phyloP scores from a whole-genome alignment of 2,888 invertebrate genomes.

The Antitype chi region DNA sequence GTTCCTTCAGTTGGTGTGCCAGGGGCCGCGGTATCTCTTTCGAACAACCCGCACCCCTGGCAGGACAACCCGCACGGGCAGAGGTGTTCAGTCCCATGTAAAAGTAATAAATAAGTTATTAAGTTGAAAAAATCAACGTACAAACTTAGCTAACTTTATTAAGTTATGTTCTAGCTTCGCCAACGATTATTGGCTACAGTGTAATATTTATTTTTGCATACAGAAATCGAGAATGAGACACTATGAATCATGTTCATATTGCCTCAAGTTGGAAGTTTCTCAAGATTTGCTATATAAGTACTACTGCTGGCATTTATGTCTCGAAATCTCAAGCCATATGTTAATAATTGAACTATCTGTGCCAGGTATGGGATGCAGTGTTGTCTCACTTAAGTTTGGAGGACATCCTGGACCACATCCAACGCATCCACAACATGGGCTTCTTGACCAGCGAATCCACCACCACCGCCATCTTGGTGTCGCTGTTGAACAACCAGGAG shows the following conservation, averaged over 20 bases:
- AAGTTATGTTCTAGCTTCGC: neutral
- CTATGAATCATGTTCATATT: neutral
- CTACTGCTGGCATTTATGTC: neutral
- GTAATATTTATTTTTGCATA: neutral
- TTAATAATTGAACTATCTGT: neutral
- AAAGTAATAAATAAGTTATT: neutral
- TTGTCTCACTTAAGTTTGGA: conserved; percentile 89
- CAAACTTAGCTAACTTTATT: neutral
- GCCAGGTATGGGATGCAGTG: conserved; percentile 92
- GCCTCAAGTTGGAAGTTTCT: neutral
- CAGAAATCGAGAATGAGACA: neutral
- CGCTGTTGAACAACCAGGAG: conserved; percentile 87
- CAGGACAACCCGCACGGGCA: too few relatives aligned
- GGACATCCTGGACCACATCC: conserved; percentile 89
- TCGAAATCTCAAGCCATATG: neutral
- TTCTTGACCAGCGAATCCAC: conserved; percentile 89
- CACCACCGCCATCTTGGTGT: conserved; percentile 88
- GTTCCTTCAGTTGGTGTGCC: too few relatives aligned
- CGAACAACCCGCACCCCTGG: too few relatives aligned
- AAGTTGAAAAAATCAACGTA: neutral
- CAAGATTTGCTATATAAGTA: neutral
- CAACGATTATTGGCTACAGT: neutral
- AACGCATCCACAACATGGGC: conserved; percentile 92
- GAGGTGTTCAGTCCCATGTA: too few relatives aligned
- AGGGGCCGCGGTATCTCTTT: too few relatives aligned